These are phyloP conservation scores for Zaprionus inermis DNA, from an alignment of 1,140 invertebrate genomes.

Conservation along the genomic window DNA sequence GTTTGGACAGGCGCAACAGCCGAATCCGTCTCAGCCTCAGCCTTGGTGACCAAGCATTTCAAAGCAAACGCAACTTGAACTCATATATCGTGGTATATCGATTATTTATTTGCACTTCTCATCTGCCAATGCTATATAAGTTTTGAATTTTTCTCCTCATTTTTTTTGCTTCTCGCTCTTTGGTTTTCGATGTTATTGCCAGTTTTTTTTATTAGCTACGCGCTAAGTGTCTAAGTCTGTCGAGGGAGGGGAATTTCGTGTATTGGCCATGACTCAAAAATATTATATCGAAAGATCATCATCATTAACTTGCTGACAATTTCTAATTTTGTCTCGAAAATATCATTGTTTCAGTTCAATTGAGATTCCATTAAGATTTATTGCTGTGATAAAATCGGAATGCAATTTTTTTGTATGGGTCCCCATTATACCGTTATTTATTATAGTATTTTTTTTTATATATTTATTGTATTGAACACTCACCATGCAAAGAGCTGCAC, in stretches of 20 bases:
- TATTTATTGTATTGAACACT: constrained; percentile 45
- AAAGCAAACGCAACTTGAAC: constrained; percentile 35
- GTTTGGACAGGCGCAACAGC: background rate
- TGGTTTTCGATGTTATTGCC: constrained; percentile 7
- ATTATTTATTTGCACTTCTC: constrained; percentile 62
- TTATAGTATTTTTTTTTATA: background rate
- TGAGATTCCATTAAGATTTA: constrained; percentile 3
- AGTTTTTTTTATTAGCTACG: constrained; percentile 43
- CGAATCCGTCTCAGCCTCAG: constrained; percentile 1
- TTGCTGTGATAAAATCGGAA: background rate
- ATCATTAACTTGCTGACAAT: constrained; percentile 13
- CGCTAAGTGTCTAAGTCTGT: constrained; percentile 56
- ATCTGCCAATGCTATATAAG: constrained; percentile 45
- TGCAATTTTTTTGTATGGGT: background rate
- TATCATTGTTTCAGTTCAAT: constrained; percentile 7
- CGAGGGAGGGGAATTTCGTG: constrained; percentile 18
- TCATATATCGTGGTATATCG: constrained; percentile 50
- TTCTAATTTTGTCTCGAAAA: constrained; percentile 1
- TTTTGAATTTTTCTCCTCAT: constrained; percentile 18
- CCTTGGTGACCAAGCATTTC: constrained; percentile 52
- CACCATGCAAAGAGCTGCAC: constrained; percentile 83
- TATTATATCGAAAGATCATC: constrained; percentile 10
- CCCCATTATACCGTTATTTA: constrained; percentile 1
- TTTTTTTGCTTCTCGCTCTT: background rate
- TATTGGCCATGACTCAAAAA: constrained; percentile 46